Conservation (phyloP, 2,888 invertebrate species). For the Lycaena phlaeas region DNA sequence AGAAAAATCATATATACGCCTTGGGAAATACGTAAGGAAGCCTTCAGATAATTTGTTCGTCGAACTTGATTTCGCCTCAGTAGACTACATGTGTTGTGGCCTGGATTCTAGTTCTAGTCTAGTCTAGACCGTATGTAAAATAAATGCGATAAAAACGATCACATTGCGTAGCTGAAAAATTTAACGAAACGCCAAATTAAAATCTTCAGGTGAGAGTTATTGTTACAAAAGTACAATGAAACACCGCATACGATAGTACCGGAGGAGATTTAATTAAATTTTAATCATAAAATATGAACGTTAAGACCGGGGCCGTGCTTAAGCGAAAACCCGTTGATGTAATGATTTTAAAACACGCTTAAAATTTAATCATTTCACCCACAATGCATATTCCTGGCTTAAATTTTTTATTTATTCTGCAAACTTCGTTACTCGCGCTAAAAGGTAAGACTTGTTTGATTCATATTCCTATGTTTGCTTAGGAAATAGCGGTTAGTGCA, state of each 20-base stretch:
- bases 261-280: conserved; percentile 18
- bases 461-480: too few relatives aligned
- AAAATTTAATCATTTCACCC: neutral
- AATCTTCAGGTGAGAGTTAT: neutral
- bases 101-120: too few relatives aligned
- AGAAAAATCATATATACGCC: too few relatives aligned
- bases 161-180: too few relatives aligned
- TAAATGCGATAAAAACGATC: too few relatives aligned
- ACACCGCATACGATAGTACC: neutral
- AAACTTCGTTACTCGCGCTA: conserved; percentile 9
- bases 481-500: too few relatives aligned
- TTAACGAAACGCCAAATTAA: too few relatives aligned
- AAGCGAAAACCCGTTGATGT: neutral
- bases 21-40: too few relatives aligned
- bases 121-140: too few relatives aligned
- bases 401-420: neutral
- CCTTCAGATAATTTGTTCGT: too few relatives aligned
- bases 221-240: neutral
- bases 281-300: conserved; percentile 14
- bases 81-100: too few relatives aligned
- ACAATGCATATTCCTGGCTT: neutral
- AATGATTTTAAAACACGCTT: neutral
- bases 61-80: too few relatives aligned
- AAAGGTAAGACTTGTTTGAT: conserved; percentile 12
- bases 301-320: conserved; percentile 12